These are phyloP conservation scores for Acleris cristana DNA, from an alignment of 2,888 invertebrate genomes.

Conservation along the genomic window DNA sequence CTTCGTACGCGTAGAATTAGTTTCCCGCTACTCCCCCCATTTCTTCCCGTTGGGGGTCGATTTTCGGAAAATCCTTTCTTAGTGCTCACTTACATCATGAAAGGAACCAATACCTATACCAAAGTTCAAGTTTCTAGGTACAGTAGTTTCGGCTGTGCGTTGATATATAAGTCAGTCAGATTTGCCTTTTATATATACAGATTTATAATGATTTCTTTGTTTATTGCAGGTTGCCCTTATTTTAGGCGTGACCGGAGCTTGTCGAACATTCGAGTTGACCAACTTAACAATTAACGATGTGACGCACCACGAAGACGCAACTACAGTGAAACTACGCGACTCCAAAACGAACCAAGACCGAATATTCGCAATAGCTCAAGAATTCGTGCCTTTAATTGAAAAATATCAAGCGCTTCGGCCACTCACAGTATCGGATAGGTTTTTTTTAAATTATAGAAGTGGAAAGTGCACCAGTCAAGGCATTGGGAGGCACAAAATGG, in stretches of 20 bases:
- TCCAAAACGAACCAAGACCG: background rate
- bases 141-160: too few relatives aligned
- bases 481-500: background rate
- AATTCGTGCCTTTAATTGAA: background rate
- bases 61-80: too few relatives aligned
- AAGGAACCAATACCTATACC: too few relatives aligned
- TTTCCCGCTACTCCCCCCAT: too few relatives aligned
- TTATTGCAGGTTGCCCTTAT: slow-evolving; percentile 1
- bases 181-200: too few relatives aligned
- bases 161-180: too few relatives aligned
- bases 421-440: background rate
- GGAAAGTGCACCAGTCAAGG: background rate
- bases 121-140: too few relatives aligned
- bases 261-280: background rate
- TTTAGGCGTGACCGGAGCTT: background rate
- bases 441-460: background rate
- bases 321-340: background rate
- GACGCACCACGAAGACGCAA: background rate
- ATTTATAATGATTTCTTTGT: background rate
- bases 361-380: background rate
- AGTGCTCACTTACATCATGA: too few relatives aligned
- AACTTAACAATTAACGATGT: slow-evolving; percentile 1
- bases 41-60: too few relatives aligned
- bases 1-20: too few relatives aligned
- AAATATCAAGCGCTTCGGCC: background rate